Evolutionary conservation across 2,888 invertebrate species (phyloP).

Genomic region (Dolichopus griseipennis): DNA sequence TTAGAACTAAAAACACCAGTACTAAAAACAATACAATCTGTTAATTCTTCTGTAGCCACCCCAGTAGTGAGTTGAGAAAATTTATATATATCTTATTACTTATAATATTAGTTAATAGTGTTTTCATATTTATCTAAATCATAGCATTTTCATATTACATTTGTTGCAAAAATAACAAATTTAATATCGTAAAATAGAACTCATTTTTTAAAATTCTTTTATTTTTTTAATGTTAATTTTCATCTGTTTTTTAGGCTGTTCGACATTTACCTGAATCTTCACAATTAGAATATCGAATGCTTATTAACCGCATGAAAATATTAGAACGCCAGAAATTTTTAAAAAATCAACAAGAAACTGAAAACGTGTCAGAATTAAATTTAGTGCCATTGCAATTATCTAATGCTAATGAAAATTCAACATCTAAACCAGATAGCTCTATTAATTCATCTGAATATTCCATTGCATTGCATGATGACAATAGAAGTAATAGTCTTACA

Average conservation of each 20-base stretch:
- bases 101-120: too few relatives aligned
- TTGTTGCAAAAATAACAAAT: too few relatives aligned
- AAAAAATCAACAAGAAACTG: slow-evolving; percentile 14
- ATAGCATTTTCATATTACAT: too few relatives aligned
- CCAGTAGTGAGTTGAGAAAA: slow-evolving; percentile 30
- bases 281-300: slow-evolving; percentile 38
- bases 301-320: slow-evolving; percentile 39
- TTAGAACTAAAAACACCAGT: not conserved
- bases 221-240: too few relatives aligned
- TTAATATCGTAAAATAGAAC: too few relatives aligned
- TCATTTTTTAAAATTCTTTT: too few relatives aligned
- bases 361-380: not conserved
- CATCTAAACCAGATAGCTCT: not conserved
- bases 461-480: too few relatives aligned
- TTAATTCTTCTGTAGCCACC: slow-evolving; percentile 22
- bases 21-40: slow-evolving; percentile 9
- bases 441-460: not conserved
- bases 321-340: slow-evolving; percentile 34
- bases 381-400: too few relatives aligned
- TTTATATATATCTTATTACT: not conserved
- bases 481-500: too few relatives aligned
- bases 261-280: slow-evolving; percentile 40
- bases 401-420: not conserved
- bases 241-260: slow-evolving; percentile 35
- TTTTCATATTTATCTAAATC: too few relatives aligned